A percentile compares a stretch with the other conserved stretches of the same genome.
Evolutionary conservation across 1,140 invertebrate species (phyloP).

Genomic region (Leucophenga varia): DNA sequence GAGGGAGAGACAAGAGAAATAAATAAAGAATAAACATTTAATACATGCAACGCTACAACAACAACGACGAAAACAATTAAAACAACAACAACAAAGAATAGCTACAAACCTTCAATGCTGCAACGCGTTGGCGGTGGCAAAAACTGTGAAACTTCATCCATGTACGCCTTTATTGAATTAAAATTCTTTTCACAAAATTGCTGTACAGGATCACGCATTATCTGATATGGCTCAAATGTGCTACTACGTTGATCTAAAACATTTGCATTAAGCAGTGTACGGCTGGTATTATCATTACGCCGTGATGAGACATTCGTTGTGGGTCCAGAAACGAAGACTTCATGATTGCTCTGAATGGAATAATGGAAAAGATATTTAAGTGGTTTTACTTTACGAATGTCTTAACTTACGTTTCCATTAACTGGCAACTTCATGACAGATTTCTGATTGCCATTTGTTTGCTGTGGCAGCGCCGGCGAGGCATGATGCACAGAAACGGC

Average conservation of each 20-base stretch:
- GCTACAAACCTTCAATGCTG: constrained; percentile 79
- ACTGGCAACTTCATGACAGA: constrained; percentile 54
- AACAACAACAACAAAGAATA: background rate
- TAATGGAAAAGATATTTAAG: background rate
- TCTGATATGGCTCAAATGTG: constrained; percentile 81
- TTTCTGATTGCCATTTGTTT: constrained; percentile 50
- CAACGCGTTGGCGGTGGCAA: constrained; percentile 89
- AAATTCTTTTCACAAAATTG: constrained; percentile 94
- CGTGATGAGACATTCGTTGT: constrained; percentile 66
- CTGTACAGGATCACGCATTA: constrained; percentile 85
- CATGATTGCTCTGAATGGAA: constrained; percentile 30
- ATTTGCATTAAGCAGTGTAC: constrained; percentile 68
- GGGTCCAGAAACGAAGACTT: constrained; percentile 60
- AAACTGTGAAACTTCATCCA: constrained; percentile 80
- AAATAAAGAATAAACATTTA: constrained; percentile 3
- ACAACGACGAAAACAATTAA: constrained; percentile 4
- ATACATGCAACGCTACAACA: background rate
- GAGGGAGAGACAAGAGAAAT: too few relatives aligned
- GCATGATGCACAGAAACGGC: constrained; percentile 52
- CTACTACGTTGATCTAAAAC: constrained; percentile 70
- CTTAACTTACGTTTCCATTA: constrained; percentile 42
- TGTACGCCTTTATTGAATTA: constrained; percentile 86
- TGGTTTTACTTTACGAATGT: background rate
- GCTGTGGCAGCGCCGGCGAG: constrained; percentile 46
- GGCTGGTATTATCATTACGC: constrained; percentile 68